Evolutionary conservation across 30 jellyfish, hydroid and myxozoan genomes (phyloP).

Genomic region (Aurelia sp.): DNA sequence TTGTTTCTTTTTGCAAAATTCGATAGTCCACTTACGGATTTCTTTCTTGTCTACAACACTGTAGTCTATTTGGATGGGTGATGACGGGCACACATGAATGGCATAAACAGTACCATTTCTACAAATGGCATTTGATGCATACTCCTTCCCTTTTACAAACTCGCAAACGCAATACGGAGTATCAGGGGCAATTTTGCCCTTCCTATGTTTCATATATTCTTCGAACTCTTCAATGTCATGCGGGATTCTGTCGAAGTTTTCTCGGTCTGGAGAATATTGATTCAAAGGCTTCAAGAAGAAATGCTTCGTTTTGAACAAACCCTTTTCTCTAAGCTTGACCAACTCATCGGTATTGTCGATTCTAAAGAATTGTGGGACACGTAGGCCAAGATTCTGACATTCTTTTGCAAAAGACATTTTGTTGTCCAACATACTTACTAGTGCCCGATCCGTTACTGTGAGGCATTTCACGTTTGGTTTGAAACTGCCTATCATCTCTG

Average conservation of each 20-base stretch:
- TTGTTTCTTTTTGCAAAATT: not conserved
- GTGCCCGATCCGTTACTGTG: not conserved
- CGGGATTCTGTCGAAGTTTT: slow-evolving; percentile 13
- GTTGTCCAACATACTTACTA: not conserved
- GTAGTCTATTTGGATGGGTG: not conserved
- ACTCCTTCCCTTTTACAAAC: slow-evolving; percentile 11
- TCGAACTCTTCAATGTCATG: slow-evolving; percentile 13
- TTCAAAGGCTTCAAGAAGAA: slow-evolving; percentile 17
- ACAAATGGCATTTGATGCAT: slow-evolving; percentile 1
- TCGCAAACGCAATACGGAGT: slow-evolving; percentile 9
- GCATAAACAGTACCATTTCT: not conserved
- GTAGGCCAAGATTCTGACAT: not conserved
- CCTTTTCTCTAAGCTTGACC: not conserved
- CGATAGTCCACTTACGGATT: not conserved
- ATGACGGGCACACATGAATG: not conserved
- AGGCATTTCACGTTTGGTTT: slow-evolving; percentile 15
- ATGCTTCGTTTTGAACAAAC: slow-evolving; percentile 15
- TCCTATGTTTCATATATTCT: not conserved
- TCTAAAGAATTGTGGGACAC: slow-evolving; percentile 1
- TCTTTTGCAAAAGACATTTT: slow-evolving; percentile 3
- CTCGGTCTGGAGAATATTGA: slow-evolving; percentile 8
- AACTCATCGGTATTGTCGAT: not conserved
- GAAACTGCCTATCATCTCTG: not conserved
- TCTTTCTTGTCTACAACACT: not conserved
- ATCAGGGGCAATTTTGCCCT: not conserved